phyloP scores from a whole-genome alignment of 2,113 vertebrate genomes.

The Mormyrus iriodes region DNA sequence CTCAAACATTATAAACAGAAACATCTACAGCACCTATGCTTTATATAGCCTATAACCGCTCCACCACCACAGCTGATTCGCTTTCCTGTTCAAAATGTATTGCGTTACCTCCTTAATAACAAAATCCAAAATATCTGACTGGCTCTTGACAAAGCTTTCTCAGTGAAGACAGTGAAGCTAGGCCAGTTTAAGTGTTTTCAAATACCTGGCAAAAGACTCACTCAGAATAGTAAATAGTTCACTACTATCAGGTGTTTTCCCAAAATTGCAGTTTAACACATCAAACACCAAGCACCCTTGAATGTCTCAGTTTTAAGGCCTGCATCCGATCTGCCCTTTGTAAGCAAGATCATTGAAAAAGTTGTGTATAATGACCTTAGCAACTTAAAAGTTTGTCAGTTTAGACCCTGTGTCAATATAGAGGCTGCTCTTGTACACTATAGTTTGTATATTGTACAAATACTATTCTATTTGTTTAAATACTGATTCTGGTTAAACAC shows the following conservation, averaged over 20 bases:
- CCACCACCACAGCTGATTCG: not conserved
- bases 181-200: not conserved
- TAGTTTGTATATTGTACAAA: no score
- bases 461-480: not conserved
- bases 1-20: not conserved
- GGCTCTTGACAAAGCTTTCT: not conserved
- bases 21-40: not conserved
- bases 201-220: not conserved
- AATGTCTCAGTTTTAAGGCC: not conserved
- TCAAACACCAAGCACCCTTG: not conserved
- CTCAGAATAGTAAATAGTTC: not conserved
- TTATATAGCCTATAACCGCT: not conserved
- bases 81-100: not conserved
- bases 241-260: not conserved
- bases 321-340: not conserved
- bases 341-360: not conserved
- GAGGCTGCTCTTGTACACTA: not conserved
- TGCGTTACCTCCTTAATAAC: not conserved
- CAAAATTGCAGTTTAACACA: not conserved
- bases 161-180: not conserved
- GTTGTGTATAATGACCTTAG: not conserved
- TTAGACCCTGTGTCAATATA: no score
- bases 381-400: no score
- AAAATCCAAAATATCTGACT: not conserved
- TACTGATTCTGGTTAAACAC: not conserved